phyloP scores from a whole-genome alignment of 2,888 invertebrate species.

The Isotomurus palustris region DNA sequence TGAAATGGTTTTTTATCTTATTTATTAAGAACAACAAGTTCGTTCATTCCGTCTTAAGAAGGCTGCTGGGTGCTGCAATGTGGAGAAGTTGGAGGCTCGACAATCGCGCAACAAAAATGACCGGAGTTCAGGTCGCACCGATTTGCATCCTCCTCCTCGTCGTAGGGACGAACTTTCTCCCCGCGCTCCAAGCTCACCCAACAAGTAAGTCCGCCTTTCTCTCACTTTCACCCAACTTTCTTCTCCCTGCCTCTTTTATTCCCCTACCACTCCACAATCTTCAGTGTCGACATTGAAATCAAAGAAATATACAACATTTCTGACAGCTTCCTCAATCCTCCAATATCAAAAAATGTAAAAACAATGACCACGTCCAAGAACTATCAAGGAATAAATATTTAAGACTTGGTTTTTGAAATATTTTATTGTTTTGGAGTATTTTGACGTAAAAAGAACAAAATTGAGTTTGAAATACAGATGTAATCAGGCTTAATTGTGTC shows the following conservation, averaged over 20 bases:
- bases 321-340: too few species aligned
- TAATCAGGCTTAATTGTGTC: too few species aligned
- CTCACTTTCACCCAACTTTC: not conserved
- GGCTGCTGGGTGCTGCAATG: not conserved
- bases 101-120: not conserved
- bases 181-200: conserved; percentile 15
- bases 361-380: too few species aligned
- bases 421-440: too few species aligned
- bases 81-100: not conserved
- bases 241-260: too few species aligned
- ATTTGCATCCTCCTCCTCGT: conserved; percentile 1
- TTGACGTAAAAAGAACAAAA: too few species aligned
- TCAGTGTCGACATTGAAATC: too few species aligned
- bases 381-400: too few species aligned
- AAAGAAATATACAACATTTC: too few species aligned
- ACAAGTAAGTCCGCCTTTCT: conserved; percentile 11
- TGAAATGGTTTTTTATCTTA: not conserved
- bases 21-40: not conserved
- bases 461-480: too few species aligned
- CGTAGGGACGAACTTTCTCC: conserved; percentile 22
- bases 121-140: not conserved
- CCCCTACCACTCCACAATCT: not conserved
- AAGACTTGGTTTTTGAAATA: too few species aligned
- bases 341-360: too few species aligned
- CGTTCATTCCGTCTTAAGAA: not conserved